Evolutionary conservation across 2,113 vertebrate genomes (phyloP).

Genomic region (Takifugu flavidus): DNA sequence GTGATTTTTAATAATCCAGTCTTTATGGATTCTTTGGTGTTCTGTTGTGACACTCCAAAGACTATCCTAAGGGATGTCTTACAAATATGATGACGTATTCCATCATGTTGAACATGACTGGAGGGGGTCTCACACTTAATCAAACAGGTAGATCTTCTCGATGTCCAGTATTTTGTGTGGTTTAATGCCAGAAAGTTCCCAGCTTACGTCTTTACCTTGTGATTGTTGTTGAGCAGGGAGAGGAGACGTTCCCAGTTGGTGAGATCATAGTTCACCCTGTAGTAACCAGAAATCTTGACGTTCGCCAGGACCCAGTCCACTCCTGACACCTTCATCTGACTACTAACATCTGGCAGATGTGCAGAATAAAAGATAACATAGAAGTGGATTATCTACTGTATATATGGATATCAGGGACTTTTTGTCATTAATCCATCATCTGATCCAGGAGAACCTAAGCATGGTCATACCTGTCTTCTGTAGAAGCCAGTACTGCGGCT

Average conservation of each 20-base stretch:
- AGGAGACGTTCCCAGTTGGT: constrained; percentile 85
- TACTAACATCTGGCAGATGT: constrained; percentile 38
- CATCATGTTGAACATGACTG: not conserved
- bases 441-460: no score
- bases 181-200: not conserved
- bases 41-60: not conserved
- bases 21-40: no score
- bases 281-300: constrained; percentile 82
- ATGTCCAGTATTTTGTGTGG: no score
- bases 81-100: no score
- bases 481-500: constrained; percentile 76
- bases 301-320: constrained; percentile 84
- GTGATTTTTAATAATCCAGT: no score
- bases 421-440: no score
- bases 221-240: constrained; percentile 48
- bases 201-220: not conserved
- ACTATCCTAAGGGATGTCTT: no score
- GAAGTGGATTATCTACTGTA: no score
- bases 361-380: not conserved
- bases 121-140: no score
- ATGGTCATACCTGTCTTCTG: constrained; percentile 61
- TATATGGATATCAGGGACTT: no score
- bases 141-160: no score
- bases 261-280: constrained; percentile 88
- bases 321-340: constrained; percentile 31